A percentile compares a stretch with the other conserved stretches of the same genome.
These are phyloP conservation scores for Pheosia gnoma DNA, from an alignment of 2,888 invertebrate species.

Conservation along the genomic window DNA sequence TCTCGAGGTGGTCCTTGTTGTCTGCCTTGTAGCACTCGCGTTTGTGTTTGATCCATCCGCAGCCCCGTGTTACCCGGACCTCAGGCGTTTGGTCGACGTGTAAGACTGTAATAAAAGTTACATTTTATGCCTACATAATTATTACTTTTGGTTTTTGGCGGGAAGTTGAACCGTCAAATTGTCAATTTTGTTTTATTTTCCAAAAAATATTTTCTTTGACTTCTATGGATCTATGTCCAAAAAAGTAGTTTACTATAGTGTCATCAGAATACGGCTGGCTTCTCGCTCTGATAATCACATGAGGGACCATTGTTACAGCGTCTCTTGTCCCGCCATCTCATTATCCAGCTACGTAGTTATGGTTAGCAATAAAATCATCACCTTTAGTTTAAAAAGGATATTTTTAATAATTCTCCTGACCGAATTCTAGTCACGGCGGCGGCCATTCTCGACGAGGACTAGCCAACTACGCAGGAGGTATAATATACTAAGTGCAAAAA, in stretches of 20 bases:
- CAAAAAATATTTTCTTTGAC: too few species aligned
- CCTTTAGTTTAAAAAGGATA: too few species aligned
- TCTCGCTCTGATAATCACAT: conserved; percentile 50
- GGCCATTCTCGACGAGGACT: too few species aligned
- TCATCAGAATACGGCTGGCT: conserved; percentile 42
- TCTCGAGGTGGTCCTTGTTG: conserved; percentile 84
- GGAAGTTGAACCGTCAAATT: too few species aligned
- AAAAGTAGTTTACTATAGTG: too few species aligned
- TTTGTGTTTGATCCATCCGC: conserved; percentile 82
- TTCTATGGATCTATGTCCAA: too few species aligned
- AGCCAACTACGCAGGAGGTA: too few species aligned
- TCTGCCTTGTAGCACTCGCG: conserved; percentile 82
- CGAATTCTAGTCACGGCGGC: too few species aligned
- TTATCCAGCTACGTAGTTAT: not conserved
- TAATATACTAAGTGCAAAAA: too few species aligned
- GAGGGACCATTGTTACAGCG: conserved; percentile 36
- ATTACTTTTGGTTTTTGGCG: not conserved
- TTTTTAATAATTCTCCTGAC: too few species aligned
- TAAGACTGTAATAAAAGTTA: conserved; percentile 54
- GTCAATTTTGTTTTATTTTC: too few species aligned
- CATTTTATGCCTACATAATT: not conserved
- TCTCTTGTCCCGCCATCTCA: conserved; percentile 8
- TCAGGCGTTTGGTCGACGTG: conserved; percentile 59
- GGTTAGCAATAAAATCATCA: too few species aligned
- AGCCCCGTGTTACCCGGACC: conserved; percentile 81